These are phyloP conservation scores for Callitettix versicolor DNA, from an alignment of 1,140 invertebrate species.

Conservation along the genomic window DNA sequence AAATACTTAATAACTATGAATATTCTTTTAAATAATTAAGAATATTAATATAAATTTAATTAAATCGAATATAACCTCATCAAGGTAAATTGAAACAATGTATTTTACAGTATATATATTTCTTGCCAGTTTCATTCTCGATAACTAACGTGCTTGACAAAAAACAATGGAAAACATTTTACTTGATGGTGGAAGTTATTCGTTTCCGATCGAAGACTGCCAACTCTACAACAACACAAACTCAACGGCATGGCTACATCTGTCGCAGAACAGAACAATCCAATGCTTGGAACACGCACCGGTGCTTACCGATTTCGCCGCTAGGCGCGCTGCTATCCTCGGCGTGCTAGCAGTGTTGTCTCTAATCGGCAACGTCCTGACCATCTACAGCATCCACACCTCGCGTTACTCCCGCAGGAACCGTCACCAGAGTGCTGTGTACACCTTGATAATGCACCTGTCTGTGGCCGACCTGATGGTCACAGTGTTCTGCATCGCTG, in stretches of 20 bases:
- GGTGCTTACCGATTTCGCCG: constrained; percentile 40
- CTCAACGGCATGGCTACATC: background rate
- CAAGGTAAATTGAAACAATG: too few species aligned
- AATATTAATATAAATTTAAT: too few species aligned
- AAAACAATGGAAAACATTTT: background rate
- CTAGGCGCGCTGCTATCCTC: constrained; percentile 52
- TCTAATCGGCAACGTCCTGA: constrained; percentile 59
- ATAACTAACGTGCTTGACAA: too few species aligned
- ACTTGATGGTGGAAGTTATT: background rate
- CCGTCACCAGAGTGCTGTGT: constrained; percentile 56
- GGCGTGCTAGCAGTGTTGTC: constrained; percentile 56
- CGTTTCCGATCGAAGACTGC: background rate
- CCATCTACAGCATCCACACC: constrained; percentile 57
- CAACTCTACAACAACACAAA: background rate
- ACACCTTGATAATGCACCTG: constrained; percentile 64
- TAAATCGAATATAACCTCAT: too few species aligned
- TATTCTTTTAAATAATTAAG: too few species aligned
- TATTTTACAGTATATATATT: too few species aligned
- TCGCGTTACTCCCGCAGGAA: constrained; percentile 20
- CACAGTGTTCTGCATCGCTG: constrained; percentile 65
- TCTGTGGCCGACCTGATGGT: constrained; percentile 65
- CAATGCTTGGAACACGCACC: constrained; percentile 51
- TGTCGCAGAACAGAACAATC: constrained; percentile 1
- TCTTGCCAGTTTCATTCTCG: too few species aligned
- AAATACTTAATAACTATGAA: too few species aligned